phyloP scores from a whole-genome alignment of 2,113 vertebrate species.

The Vidua macroura region DNA sequence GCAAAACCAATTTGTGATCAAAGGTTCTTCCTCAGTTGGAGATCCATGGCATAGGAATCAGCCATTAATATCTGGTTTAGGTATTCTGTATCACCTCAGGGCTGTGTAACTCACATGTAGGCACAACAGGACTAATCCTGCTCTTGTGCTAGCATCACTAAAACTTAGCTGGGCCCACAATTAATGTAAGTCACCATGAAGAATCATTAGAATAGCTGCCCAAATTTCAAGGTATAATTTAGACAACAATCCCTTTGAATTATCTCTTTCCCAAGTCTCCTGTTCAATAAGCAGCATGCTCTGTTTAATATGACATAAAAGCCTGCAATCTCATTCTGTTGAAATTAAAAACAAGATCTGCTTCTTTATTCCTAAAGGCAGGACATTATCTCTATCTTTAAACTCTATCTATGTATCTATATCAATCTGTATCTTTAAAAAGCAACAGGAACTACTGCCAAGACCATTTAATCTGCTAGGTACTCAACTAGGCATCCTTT shows the following conservation, averaged over 20 bases:
- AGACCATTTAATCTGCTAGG: constrained; percentile 2
- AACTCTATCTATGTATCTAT: not conserved
- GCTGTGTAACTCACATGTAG: fast-evolving
- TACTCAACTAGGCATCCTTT: not conserved
- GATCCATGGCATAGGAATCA: not conserved
- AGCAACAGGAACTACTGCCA: not conserved
- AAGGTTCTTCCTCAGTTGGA: not conserved
- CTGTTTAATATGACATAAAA: not conserved
- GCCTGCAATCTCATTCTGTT: not conserved
- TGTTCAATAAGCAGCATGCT: not conserved
- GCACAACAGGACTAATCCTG: not conserved
- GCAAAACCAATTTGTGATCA: not conserved
- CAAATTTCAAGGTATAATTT: not conserved
- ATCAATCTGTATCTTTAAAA: not conserved
- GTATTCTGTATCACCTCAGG: not conserved
- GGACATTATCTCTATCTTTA: not conserved
- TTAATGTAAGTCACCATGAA: not conserved
- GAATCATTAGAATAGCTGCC: not conserved
- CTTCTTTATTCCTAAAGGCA: not conserved
- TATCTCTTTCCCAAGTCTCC: not conserved
- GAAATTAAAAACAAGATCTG: not conserved
- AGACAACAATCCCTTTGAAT: not conserved
- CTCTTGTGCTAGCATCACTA: not conserved
- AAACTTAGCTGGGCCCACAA: not conserved
- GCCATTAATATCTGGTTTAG: not conserved